Conservation (phyloP, 64 coral and sea anemone species). For the Exaiptasia diaphana region DNA sequence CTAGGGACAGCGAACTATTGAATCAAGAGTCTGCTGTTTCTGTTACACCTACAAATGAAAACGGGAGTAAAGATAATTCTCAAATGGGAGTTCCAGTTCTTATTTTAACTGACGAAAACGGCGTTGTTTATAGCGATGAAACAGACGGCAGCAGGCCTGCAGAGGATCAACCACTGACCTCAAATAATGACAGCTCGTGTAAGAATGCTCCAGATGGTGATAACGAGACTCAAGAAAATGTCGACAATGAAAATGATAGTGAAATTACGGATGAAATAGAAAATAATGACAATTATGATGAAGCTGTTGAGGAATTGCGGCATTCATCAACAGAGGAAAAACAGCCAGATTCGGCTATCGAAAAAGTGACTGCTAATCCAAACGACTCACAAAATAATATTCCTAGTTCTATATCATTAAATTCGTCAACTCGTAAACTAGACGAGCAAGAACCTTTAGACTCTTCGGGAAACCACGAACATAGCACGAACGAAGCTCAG, state of each 20-base stretch:
- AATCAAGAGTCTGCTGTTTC: too few relatives aligned
- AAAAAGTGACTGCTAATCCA: neutral
- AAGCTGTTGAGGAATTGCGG: neutral
- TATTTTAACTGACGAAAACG: slow-evolving; percentile 75
- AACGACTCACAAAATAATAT: neutral
- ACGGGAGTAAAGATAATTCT: neutral
- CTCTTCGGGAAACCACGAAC: too few relatives aligned
- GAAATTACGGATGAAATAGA: neutral
- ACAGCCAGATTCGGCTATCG: neutral
- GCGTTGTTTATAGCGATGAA: neutral
- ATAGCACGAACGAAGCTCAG: neutral
- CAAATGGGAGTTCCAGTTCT: slow-evolving; percentile 41
- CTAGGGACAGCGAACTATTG: too few relatives aligned
- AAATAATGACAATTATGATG: neutral
- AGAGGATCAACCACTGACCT: slow-evolving; percentile 8
- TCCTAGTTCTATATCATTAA: neutral
- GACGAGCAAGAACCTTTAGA: neutral
- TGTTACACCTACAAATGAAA: neutral
- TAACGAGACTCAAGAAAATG: neutral
- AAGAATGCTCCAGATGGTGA: neutral
- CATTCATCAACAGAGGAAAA: neutral
- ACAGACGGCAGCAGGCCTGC: neutral
- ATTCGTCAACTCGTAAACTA: neutral
- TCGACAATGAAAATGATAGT: neutral
- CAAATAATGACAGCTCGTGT: neutral